Base-by-base conservation (phyloP, 2,113 vertebrate species). In the Pantherophis guttatus region DNA sequence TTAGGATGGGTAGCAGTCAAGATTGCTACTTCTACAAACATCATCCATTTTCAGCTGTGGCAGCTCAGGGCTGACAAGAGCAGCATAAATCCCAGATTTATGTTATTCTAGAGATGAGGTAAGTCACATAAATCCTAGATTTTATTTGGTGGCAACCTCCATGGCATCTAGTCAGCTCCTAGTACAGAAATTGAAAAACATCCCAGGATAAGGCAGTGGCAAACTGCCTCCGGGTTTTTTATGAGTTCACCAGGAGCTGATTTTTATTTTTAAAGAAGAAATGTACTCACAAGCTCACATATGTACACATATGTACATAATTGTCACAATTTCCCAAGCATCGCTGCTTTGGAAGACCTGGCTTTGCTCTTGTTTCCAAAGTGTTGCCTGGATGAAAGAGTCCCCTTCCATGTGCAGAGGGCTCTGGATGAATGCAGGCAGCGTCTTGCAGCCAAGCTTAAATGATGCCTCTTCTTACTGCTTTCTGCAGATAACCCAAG, bases 401-500 rank as follows among this genome's bases (percentile, higher is more conserved):
- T 10, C 48, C 33, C 7, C 44, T 48, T 13, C 23, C 12, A 21
- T 1, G 1, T 29, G 15, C 10, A 50, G 24, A 24, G 39, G 11
- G 59, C 58, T 59, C 58, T 58, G 59, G 9, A 10, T 11, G 57
- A 17, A 24, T 2, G 29, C 44, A 9, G 8, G 26, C 6, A 11
- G 11, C 8, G 7, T 86, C 54, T 52, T 90, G 29, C 52, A 15
- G 11, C 50, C 48, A 26, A 23, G 29, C 29, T 58, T 50, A 89
- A 33, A n/a, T 17, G 8, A 24, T 26, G 24, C n/a, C 9, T 11
- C 87, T 29, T 33, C 54, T 58, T 92, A 21, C 33, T 90, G 39
- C 39, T 93, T 97, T 33, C 93, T 58, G 33, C 94, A 99, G 99
- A 99, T 96, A 98, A 99, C 90, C 97, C 98, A 92, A 98, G 95